Percentiles rank a stretch among this genome's conserved stretches.
phyloP scores from a whole-genome alignment of 2,113 vertebrate species.

The Cyprinodon tularosa region DNA sequence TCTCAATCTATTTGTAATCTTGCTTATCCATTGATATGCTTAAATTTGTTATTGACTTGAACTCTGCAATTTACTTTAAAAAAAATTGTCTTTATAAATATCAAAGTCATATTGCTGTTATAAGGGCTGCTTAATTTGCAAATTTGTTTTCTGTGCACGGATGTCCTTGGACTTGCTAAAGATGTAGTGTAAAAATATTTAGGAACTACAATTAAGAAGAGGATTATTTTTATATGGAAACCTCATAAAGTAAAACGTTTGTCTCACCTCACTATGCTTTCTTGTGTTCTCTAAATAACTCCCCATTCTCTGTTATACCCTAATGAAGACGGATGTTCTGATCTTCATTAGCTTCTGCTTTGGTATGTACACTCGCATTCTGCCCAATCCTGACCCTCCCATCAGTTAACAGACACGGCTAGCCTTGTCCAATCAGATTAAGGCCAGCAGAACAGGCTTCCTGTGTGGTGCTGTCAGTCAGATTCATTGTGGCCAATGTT shows the following conservation, averaged over 20 bases:
- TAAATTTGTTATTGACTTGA: constrained; percentile 39
- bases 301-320: constrained; percentile 4
- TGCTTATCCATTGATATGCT: constrained; percentile 43
- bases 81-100: no score
- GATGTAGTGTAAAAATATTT: background rate
- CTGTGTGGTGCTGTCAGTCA: constrained; percentile 69
- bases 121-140: no score
- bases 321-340: constrained; percentile 72
- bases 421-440: constrained; percentile 77
- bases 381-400: constrained; percentile 57
- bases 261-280: background rate
- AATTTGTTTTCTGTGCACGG: background rate
- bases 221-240: no score
- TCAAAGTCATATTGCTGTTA: no score
- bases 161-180: background rate
- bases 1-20: constrained; percentile 19
- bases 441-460: constrained; percentile 56
- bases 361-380: constrained; percentile 61
- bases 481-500: constrained; percentile 32
- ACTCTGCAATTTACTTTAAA: constrained; percentile 23
- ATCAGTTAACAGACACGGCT: constrained; percentile 75
- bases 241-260: background rate
- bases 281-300: background rate
- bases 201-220: background rate
- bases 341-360: constrained; percentile 75